Evolutionary conservation across 2,888 invertebrate genomes (phyloP), one percentile per base, ranked within the genome.

Genomic region (Microctonus brassicae): DNA sequence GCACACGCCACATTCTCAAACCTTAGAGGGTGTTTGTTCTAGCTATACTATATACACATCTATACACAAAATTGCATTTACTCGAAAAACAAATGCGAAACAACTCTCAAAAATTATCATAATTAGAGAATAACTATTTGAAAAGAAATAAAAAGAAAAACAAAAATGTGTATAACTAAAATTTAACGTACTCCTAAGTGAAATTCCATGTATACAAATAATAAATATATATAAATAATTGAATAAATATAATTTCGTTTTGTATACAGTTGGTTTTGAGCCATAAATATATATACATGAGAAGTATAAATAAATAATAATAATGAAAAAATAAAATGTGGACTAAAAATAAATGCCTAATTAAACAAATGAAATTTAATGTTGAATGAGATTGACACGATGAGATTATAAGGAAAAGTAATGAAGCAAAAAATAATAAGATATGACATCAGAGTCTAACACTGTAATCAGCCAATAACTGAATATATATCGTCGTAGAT

Each of bases 391-490:
- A n/a, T n/a, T n/a, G n/a, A n/a, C n/a, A n/a, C n/a, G 29, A 7
- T 3, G 36, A 24, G 61, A 47, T 22, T 11, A 20, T 20, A 36
- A 36, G 34, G 58, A 42, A 52, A 57, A 20, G 33, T 58, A 13
- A 64, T 29, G 7, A 29, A 7, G 3, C 55, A 39, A 55, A 33
- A 33, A 13, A 70, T 26, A 20, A 53, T 26, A 5, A 24, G 65
- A 20, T 39, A 22, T 64, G n/a, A 63, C 62, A 26, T 55, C 60
- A 66, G 61, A 65, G 65, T 53, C 74, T 61, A 63, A 60, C 58
- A 68, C 70, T 61, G 71, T 74, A 75, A 74, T 75, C 70, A 76
- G 71, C 73, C 75, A 73, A 76, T 74, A 75, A 75, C 74, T 75
- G 71, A n/a, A n/a, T n/a, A n/a, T n/a, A n/a, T 76, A 75, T 62